Evolutionary conservation across 2,888 invertebrate species (phyloP), one percentile per base, ranked within the genome.

Genomic region (Strigamia maritima): DNA sequence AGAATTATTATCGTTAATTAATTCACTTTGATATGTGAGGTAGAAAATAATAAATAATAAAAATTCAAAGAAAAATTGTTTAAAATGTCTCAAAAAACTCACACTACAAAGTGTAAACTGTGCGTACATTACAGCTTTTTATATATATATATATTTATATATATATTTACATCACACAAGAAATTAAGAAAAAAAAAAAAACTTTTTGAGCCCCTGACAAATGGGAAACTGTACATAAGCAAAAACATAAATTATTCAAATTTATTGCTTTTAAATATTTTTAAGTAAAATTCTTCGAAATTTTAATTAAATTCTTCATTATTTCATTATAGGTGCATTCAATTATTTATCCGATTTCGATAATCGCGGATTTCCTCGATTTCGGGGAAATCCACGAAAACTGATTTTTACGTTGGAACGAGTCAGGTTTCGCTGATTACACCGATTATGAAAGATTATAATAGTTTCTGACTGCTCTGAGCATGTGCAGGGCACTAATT

Each of bases 21-120:
- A n/a, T 60, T n/a, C 60, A 60, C 60, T 60, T 19, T 65, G 65
- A 65, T 65, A 65, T 65, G 65, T 65, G 65, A 65, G 65, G 16
- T 26, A 65, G 26, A 65, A 65, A 65, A 65, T 14, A 65, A 26
- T n/a, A n/a, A 26, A 26, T 60, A 60, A 60, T 26, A 65, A 26
- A 65, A 26, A 24, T 26, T 4, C 7, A 12, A 40, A 16, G 16
- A 40, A 40, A 40, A 40, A 40, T 2, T 60, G 60, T 60, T 60
- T 1, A 65, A 65, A 65, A 65, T 65, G 24, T 65, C 26, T 65
- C 28, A 28, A 65, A 60, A n/a, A 65, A 65, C 65, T 65, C 65
- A 65, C 65, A 65, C 65, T 65, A 65, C 65, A 24, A 65, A 22
- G 65, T 65, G 65, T 65, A 65, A 65, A 65, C 65, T 65, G 65